Conservation (phyloP, 2,797 vertebrate genomes). For the Parotocinclus haroldoi region DNA sequence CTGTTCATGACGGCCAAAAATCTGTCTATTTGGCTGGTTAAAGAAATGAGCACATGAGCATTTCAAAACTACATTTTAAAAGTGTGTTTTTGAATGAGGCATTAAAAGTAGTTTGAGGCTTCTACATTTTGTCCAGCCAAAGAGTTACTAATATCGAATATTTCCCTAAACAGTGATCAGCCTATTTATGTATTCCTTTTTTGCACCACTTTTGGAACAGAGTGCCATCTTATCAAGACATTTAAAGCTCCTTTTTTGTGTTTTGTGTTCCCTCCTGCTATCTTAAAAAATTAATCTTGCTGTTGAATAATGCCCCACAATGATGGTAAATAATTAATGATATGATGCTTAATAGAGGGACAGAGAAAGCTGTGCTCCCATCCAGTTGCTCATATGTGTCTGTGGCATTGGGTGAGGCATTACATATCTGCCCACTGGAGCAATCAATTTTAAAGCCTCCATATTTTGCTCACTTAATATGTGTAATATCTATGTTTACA, state of each 20-base stretch:
- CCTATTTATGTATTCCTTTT: slow-evolving; percentile 16
- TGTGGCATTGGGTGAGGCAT: slow-evolving; percentile 44
- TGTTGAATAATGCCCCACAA: slow-evolving; percentile 77
- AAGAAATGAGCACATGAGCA: not conserved
- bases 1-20: slow-evolving; percentile 6
- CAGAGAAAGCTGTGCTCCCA: slow-evolving; percentile 57
- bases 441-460: slow-evolving; percentile 50
- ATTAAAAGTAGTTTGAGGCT: too few relatives aligned
- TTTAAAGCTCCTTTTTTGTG: slow-evolving; percentile 62
- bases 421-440: slow-evolving; percentile 56
- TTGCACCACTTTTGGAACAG: slow-evolving; percentile 43
- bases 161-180: slow-evolving; percentile 35
- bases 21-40: slow-evolving; percentile 1
- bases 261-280: slow-evolving; percentile 64
- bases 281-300: slow-evolving; percentile 79
- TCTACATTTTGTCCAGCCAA: too few relatives aligned
- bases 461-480: slow-evolving; percentile 43
- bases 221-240: slow-evolving; percentile 58
- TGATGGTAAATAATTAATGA: slow-evolving; percentile 81
- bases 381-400: slow-evolving; percentile 56
- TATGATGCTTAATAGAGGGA: slow-evolving; percentile 67
- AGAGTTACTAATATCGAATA: not conserved
- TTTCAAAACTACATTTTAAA: too few relatives aligned
- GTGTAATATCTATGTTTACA: slow-evolving; percentile 9
- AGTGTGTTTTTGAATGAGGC: too few relatives aligned